phyloP scores from a whole-genome alignment of 2,888 invertebrate genomes.

The Nasonovia ribisnigri region DNA sequence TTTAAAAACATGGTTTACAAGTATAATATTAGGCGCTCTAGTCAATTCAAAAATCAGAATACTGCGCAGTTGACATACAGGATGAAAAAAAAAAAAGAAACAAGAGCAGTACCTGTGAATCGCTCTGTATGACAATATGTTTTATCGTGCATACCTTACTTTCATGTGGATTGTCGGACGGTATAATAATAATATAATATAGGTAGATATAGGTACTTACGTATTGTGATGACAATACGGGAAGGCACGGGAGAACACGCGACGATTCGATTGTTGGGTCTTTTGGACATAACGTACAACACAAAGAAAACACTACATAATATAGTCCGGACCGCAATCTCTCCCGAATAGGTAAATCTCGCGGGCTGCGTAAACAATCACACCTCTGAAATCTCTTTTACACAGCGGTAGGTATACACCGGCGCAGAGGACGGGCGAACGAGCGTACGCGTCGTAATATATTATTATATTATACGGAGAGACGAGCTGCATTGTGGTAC shows the following conservation, averaged over 20 bases:
- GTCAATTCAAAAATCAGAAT: background rate
- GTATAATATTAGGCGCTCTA: background rate
- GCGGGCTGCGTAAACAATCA: slow-evolving; percentile 12
- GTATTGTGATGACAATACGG: background rate
- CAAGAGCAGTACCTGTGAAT: background rate
- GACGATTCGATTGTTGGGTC: background rate
- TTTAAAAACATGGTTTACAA: background rate
- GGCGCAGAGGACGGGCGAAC: background rate
- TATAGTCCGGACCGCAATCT: background rate
- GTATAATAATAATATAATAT: background rate
- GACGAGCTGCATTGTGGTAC: background rate
- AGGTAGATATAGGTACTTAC: background rate
- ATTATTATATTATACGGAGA: background rate
- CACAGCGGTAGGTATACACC: background rate
- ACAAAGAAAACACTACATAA: background rate
- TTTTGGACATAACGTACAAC: background rate
- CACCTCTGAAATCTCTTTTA: background rate
- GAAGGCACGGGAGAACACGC: too few relatives aligned
- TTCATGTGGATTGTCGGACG: background rate
- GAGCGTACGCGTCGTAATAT: background rate
- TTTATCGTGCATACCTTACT: background rate
- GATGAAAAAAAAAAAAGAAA: background rate
- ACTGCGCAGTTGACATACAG: background rate
- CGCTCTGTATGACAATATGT: background rate
- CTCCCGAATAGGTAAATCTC: background rate